Base-by-base conservation (phyloP, 1,140 invertebrate species). In the Neoseiulus cucumeris region DNA sequence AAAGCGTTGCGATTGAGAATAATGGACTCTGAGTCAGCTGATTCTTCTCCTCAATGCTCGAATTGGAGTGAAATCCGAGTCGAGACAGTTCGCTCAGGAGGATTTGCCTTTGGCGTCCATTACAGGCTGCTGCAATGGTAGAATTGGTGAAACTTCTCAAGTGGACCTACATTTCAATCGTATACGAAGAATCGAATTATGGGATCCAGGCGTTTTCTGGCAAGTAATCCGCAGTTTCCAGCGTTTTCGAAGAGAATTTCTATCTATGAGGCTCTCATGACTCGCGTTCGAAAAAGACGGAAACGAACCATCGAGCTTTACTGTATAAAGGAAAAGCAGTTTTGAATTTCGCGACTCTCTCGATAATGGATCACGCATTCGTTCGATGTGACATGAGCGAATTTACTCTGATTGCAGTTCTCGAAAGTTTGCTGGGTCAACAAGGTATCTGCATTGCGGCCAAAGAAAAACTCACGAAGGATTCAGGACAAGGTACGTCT, bases 181-280 rank as follows among this genome's bases (percentile, higher is more conserved):
- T 96, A 64, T 95, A 95, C 73, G 91, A 96, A 76, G 91, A 96
- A 74, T 93, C 89, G 55, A 94, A 90, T 77, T 96, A 96, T 71
- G 91, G 92, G 2, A 89, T 91, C 45, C 91, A 93, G 84, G 91
- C 94, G 75, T 77, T 59, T 20, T 25, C 51, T 59, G 51, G 51
- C 22, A 20, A 59, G 51, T 59, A 25, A 17, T 4, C 42, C 42
- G 12, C 12, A 44, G 12, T n/a, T 44, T n/a, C n/a, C n/a, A n/a
- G n/a, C n/a, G n/a, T n/a, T n/a, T n/a, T n/a, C n/a, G n/a, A n/a
- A n/a, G 67, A 66, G 45, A 67, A 44, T n/a, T 14, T 7, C 17
- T 68, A 2, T 42, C 67, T 18, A 33, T 66, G n/a, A 18, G 7
- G 18, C 9, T 67, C 7, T 67, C 18, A 44, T 64, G 39, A 7